Evolutionary conservation across 1,140 invertebrate genomes (phyloP).

Genomic region (Penaeus indicus): DNA sequence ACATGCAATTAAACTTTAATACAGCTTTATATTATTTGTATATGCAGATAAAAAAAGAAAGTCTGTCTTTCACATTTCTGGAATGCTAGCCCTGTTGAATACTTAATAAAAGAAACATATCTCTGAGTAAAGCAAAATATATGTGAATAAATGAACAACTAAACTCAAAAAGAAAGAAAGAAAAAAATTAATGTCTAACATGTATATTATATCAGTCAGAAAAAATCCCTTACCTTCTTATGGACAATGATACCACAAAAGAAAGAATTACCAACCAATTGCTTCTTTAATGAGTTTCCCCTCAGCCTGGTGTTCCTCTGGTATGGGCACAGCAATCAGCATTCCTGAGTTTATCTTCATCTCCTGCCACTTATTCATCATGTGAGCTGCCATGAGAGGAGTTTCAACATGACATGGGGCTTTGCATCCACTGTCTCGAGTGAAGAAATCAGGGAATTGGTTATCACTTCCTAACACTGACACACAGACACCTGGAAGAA

Average conservation of each 20-base stretch:
- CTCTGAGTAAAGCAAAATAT: no score
- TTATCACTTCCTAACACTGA: conserved; percentile 76
- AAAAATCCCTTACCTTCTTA: background rate
- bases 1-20: no score
- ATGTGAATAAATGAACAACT: no score
- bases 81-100: no score
- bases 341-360: conserved; percentile 83
- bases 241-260: conserved; percentile 4
- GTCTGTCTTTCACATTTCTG: no score
- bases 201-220: background rate
- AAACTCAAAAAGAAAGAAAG: no score
- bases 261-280: conserved; percentile 49
- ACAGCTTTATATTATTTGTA: no score
- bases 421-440: conserved; percentile 77
- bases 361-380: conserved; percentile 76
- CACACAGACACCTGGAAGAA: conserved; percentile 89
- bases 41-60: no score
- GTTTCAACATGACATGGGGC: conserved; percentile 79
- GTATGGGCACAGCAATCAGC: conserved; percentile 92
- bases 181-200: no score
- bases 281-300: conserved; percentile 71
- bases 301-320: conserved; percentile 77
- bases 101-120: no score
- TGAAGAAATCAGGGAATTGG: conserved; percentile 92
- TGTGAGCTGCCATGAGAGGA: conserved; percentile 78